Evolutionary conservation across 2,888 invertebrate species (phyloP), one percentile per base, ranked within the genome.

Genomic region (Calliphora vomitoria): DNA sequence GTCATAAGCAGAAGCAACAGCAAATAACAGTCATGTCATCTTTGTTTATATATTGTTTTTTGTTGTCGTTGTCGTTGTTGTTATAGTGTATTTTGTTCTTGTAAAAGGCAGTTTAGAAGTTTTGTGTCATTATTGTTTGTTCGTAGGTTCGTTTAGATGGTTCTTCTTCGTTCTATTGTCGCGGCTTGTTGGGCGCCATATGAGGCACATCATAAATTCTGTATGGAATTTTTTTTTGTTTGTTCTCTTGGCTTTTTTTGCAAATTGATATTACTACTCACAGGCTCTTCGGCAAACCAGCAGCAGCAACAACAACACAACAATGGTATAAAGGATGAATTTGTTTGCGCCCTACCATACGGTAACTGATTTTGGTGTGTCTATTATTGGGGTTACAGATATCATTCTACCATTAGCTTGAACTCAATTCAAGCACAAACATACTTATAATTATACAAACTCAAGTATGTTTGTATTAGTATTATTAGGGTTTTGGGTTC

Each of bases 151-250:
- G 38, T 47, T 76, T 69, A 75, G 47, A 68, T 78, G 53, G 31
- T 44, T 41, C 58, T 74, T 58, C 62, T 53, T 69, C 55, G 81
- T 58, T 82, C 38, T 50, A 53, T 80, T 68, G 84, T 83, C 88
- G 86, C 88, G 87, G 86, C 84, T 87, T 87, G 89, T 88, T 89
- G 84, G 88, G 84, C 86, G 86, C 84, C 89, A 89, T 88, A 86
- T 85, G 88, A 88, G 75, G 85, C 89, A 83, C 88, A 86, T 88
- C 89, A 86, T 86, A 88, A 88, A 88, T 88, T 84, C 62, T 78
- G 47, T 74, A 78, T 74, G 50, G 55, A 64, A 47, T 74, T 64
- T 55, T n/a, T n/a, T 50, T 38, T 25, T 25, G 25, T 3, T 38
- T 8, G 35, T 35, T 72, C 55, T 72, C 10, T 58, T 47, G 60